These are phyloP conservation scores for Epinephelus malabaricus DNA, from an alignment of 2,797 vertebrate genomes.

Conservation along the genomic window DNA sequence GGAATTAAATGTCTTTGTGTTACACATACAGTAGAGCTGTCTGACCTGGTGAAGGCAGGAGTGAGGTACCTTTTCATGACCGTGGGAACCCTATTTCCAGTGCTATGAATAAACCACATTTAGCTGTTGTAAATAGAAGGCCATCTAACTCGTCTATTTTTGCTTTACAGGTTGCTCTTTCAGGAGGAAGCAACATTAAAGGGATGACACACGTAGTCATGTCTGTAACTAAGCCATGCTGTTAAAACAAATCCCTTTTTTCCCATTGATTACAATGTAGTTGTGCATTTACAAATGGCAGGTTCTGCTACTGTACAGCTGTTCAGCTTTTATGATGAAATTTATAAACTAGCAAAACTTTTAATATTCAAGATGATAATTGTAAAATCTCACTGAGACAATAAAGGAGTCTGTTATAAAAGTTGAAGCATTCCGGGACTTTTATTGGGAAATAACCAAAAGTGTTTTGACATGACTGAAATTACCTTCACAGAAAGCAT, in stretches of 20 bases:
- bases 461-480: constrained; percentile 44
- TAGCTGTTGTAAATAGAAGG: neutral
- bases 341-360: constrained; percentile 19
- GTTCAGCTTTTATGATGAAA: constrained; percentile 37
- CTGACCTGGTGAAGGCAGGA: too few species aligned
- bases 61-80: too few species aligned
- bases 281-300: constrained; percentile 52
- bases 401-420: constrained; percentile 47
- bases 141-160: neutral
- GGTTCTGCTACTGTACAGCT: constrained; percentile 51
- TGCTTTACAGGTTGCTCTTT: constrained; percentile 90
- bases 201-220: constrained; percentile 26
- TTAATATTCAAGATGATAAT: constrained; percentile 6
- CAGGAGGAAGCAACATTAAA: constrained; percentile 92
- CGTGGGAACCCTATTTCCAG: neutral
- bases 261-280: constrained; percentile 71
- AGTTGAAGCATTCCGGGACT: constrained; percentile 28
- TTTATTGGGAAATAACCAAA: constrained; percentile 74
- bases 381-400: constrained; percentile 6
- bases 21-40: too few species aligned
- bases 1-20: too few species aligned
- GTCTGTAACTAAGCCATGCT: constrained; percentile 46
- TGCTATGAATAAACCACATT: neutral
- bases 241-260: constrained; percentile 36
- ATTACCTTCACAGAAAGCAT: constrained; percentile 87